These are phyloP conservation scores for Coelinius sp. DNA, from an alignment of 2,888 invertebrate genomes.

Conservation along the genomic window DNA sequence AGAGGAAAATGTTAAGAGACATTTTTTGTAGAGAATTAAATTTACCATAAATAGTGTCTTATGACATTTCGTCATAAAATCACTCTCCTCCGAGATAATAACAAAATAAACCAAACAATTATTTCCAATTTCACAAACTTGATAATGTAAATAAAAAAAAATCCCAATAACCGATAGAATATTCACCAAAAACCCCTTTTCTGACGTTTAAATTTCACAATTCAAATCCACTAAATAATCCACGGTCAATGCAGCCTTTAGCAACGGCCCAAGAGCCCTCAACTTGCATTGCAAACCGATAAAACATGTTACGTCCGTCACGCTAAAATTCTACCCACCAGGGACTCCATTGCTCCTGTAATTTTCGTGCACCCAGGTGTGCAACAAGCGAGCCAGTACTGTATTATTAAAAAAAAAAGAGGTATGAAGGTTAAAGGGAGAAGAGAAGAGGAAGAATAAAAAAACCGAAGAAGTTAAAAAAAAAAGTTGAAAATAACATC, in stretches of 20 bases:
- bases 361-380: constrained; percentile 26
- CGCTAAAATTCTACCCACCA: constrained; percentile 31
- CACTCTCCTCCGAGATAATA: too few relatives aligned
- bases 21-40: too few relatives aligned
- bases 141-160: too few relatives aligned
- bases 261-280: constrained; percentile 15
- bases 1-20: too few relatives aligned
- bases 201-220: neutral
- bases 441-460: neutral
- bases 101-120: too few relatives aligned
- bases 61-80: too few relatives aligned
- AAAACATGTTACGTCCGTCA: constrained; percentile 36
- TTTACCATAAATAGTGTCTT: too few relatives aligned
- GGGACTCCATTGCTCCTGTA: constrained; percentile 30
- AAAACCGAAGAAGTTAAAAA: neutral
- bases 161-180: too few relatives aligned
- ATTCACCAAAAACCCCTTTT: too few relatives aligned
- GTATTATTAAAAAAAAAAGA: neutral
- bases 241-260: neutral
- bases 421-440: neutral
- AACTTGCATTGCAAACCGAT: constrained; percentile 30
- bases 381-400: constrained; percentile 2
- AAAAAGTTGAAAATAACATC: constrained; percentile 5
- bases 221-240: neutral
- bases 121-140: too few relatives aligned